Percentiles rank a stretch among this genome's conserved stretches.
These are phyloP conservation scores for Cotesia typhae DNA, from an alignment of 1,140 invertebrate genomes.

Conservation along the genomic window DNA sequence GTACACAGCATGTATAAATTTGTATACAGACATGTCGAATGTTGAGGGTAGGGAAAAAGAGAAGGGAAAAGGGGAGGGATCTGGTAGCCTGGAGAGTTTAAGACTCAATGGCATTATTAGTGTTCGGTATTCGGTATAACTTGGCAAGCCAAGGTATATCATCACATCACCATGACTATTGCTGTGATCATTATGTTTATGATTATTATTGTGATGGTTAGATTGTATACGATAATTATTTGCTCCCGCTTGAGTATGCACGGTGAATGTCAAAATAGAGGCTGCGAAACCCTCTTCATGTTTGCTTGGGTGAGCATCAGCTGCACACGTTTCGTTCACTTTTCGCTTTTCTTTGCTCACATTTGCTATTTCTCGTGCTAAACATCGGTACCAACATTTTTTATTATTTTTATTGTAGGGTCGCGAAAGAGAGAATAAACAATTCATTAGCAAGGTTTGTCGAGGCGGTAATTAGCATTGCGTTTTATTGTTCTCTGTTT, in stretches of 20 bases:
- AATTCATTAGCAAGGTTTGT: too few relatives aligned
- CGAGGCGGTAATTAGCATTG: too few relatives aligned
- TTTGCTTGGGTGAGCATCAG: slow-evolving; percentile 13
- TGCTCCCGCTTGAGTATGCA: slow-evolving; percentile 34
- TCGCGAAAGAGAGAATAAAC: too few relatives aligned
- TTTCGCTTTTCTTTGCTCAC: neutral
- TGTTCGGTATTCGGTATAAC: too few relatives aligned
- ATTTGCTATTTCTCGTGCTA: neutral
- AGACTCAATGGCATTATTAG: too few relatives aligned
- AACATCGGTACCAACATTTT: neutral
- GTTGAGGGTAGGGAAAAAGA: too few relatives aligned
- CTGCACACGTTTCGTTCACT: slow-evolving; percentile 1
- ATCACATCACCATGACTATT: neutral
- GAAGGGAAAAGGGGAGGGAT: too few relatives aligned
- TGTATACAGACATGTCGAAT: too few relatives aligned
- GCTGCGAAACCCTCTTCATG: slow-evolving; percentile 13
- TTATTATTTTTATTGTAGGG: too few relatives aligned
- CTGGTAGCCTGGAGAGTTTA: too few relatives aligned
- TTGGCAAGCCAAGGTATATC: neutral
- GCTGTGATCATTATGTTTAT: neutral
- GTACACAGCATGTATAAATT: too few relatives aligned
- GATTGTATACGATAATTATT: slow-evolving; percentile 35
- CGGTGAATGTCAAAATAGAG: neutral
- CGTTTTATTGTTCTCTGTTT: too few relatives aligned
- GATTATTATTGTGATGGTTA: slow-evolving; percentile 18